Conservation (phyloP, 2,797 vertebrate species). For the Typhlichthys eigenmanni region DNA sequence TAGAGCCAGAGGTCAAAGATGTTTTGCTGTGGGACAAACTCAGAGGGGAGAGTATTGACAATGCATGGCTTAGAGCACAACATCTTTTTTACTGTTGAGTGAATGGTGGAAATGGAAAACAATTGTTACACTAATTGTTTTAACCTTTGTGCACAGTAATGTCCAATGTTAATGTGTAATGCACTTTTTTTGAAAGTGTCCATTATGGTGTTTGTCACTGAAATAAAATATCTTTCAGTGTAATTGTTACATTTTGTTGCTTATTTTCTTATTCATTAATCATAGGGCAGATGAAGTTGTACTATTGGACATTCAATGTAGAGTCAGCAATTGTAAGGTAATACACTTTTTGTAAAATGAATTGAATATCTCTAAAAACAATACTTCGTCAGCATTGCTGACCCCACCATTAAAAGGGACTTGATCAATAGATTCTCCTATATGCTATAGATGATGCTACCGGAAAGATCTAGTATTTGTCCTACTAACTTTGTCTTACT, state of each 20-base stretch:
- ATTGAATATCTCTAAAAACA: no score
- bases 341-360: no score
- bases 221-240: conserved; percentile 84
- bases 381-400: no score
- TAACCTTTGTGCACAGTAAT: conserved; percentile 79
- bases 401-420: no score
- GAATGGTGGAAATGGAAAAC: conserved; percentile 35
- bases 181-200: conserved; percentile 87
- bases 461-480: no score
- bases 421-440: no score
- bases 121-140: conserved; percentile 38
- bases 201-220: conserved; percentile 85
- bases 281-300: not conserved
- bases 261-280: conserved; percentile 1
- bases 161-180: conserved; percentile 83
- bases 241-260: conserved; percentile 26
- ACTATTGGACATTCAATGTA: no score
- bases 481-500: no score
- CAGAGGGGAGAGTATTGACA: conserved; percentile 24
- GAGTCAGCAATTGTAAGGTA: no score
- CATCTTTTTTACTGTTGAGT: conserved; percentile 29
- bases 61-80: conserved; percentile 59
- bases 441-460: not conserved
- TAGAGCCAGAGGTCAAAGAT: conserved; percentile 37
- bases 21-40: conserved; percentile 24